These are phyloP conservation scores for Eulemur rufifrons DNA, from an alignment of 2,113 vertebrate genomes.

Conservation along the genomic window DNA sequence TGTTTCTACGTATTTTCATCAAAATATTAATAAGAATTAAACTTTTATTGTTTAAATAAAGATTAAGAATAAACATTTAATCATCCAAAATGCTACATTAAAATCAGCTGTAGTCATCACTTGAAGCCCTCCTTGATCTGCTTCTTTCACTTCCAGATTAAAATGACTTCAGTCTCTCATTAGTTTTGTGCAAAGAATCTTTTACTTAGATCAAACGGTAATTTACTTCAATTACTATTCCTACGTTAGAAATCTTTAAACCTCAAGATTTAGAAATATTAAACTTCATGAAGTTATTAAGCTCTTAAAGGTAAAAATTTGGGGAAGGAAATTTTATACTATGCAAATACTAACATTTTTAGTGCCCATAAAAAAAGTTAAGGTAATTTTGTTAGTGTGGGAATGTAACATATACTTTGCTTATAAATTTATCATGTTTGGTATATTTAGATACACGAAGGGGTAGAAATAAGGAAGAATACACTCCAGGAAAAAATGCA, in stretches of 20 bases:
- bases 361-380: background rate
- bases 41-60: slow-evolving; percentile 42
- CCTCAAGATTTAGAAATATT: background rate
- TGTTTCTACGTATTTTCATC: background rate
- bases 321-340: background rate
- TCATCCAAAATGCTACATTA: background rate
- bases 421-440: background rate
- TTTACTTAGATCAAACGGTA: slow-evolving; percentile 72
- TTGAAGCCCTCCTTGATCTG: background rate
- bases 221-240: slow-evolving; percentile 70
- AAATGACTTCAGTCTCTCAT: slow-evolving; percentile 66
- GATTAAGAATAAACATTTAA: slow-evolving; percentile 19
- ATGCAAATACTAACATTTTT: background rate
- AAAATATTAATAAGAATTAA: slow-evolving; percentile 1
- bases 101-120: background rate
- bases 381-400: background rate
- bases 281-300: slow-evolving; percentile 11
- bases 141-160: slow-evolving; percentile 61
- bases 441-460: background rate
- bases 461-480: slow-evolving; percentile 22
- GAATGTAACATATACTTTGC: background rate
- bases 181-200: slow-evolving; percentile 60
- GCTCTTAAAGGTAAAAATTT: slow-evolving; percentile 26
- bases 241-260: slow-evolving; percentile 65
- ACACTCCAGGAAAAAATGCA: background rate